These are phyloP conservation scores for Petromus typicus DNA, from an alignment of 2,113 vertebrate genomes.

Conservation along the genomic window DNA sequence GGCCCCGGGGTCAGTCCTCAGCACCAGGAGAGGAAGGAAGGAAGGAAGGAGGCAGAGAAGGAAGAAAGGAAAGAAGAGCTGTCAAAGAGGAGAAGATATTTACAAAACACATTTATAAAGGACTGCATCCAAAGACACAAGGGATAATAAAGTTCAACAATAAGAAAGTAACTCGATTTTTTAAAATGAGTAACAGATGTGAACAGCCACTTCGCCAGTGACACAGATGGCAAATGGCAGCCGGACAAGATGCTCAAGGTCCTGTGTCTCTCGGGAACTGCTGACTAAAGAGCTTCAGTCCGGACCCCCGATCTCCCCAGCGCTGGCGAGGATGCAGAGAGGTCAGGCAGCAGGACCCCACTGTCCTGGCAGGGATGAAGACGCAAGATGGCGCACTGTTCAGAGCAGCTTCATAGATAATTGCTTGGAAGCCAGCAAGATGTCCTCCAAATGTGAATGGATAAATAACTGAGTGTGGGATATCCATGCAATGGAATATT, in stretches of 20 bases:
- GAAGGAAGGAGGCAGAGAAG: neutral
- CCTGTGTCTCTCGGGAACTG: neutral
- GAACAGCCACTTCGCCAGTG: neutral
- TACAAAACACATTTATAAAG: neutral
- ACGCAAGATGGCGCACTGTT: neutral
- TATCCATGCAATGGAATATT: neutral
- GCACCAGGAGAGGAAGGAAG: neutral
- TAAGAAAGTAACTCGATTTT: neutral
- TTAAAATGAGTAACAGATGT: neutral
- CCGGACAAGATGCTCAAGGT: neutral
- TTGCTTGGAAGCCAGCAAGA: neutral
- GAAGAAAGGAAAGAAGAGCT: neutral
- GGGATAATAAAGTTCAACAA: neutral
- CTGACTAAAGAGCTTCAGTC: neutral
- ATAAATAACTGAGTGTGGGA: neutral
- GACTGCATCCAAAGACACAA: neutral
- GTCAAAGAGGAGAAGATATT: neutral
- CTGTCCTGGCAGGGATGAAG: neutral
- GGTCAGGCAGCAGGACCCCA: fast-evolving
- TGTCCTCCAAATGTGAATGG: neutral
- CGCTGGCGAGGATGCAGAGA: neutral
- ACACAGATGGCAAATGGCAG: neutral
- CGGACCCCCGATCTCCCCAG: neutral
- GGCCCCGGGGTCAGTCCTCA: neutral
- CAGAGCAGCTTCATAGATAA: neutral